Percentiles rank a stretch among this genome's conserved stretches.
These are phyloP conservation scores for Acrossocheilus wenchowensis DNA, from an alignment of 2,797 vertebrate species.

Conservation along the genomic window DNA sequence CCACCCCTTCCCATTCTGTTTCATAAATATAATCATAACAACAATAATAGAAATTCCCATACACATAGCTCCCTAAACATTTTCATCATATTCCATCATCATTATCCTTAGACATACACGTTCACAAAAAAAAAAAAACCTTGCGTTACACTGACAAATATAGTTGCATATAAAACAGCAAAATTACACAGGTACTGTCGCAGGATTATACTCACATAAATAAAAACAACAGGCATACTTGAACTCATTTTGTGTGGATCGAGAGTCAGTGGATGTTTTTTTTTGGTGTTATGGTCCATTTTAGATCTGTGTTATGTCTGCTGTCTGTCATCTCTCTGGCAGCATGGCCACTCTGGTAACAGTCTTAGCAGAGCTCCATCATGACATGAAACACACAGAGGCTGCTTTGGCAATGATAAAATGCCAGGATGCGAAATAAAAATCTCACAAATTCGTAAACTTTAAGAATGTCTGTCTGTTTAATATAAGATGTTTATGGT, in stretches of 20 bases:
- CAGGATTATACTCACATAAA: constrained; percentile 56
- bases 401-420: background rate
- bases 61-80: constrained; percentile 47
- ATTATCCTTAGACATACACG: constrained; percentile 45
- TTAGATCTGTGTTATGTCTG: background rate
- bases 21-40: constrained; percentile 57
- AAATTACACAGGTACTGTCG: constrained; percentile 59
- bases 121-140: constrained; percentile 47
- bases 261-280: background rate
- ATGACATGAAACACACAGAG: background rate
- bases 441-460: background rate
- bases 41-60: constrained; percentile 37
- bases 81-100: constrained; percentile 31
- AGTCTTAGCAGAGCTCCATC: background rate
- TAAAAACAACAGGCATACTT: constrained; percentile 50
- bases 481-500: background rate
- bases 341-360: background rate
- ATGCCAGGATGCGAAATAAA: background rate
- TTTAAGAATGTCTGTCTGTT: background rate
- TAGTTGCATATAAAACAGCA: constrained; percentile 66
- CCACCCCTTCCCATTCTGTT: constrained; percentile 29
- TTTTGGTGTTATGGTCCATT: background rate
- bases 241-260: constrained; percentile 17
- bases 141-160: constrained; percentile 64
- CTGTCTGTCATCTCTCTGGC: background rate